A percentile compares a stretch with the other conserved stretches of the same genome.
Evolutionary conservation across 2,113 vertebrate species (phyloP).

Genomic region (Podiceps cristatus): DNA sequence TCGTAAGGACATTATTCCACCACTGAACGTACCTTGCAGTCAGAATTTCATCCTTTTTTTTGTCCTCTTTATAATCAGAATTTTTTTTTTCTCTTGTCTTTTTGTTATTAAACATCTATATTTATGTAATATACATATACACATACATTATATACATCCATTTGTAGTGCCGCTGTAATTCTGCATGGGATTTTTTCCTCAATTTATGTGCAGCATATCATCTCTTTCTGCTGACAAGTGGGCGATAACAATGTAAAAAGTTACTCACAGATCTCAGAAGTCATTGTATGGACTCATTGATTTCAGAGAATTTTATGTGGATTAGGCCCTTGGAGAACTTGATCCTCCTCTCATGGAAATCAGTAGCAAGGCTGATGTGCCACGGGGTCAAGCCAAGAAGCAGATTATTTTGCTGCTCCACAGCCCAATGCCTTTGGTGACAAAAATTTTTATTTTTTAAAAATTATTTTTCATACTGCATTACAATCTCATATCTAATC

Average conservation of each 20-base stretch:
- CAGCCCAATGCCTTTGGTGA: not conserved
- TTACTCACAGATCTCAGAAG: not conserved
- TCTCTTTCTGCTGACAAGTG: not conserved
- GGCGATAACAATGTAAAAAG: not conserved
- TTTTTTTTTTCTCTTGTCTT: not conserved
- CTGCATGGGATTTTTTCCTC: not conserved
- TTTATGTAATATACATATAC: not conserved
- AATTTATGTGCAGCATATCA: rapidly evolving
- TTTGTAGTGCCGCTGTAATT: not conserved
- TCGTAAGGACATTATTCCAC: not conserved
- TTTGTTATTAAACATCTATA: not conserved
- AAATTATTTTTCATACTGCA: not conserved
- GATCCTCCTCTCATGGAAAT: not conserved
- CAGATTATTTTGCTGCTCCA: not conserved
- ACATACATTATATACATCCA: not conserved
- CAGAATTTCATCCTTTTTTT: not conserved
- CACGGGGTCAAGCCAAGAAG: not conserved
- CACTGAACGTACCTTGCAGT: not conserved
- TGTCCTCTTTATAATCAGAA: not conserved
- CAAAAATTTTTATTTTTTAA: not conserved
- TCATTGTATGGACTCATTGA: not conserved
- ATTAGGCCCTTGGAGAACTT: not conserved
- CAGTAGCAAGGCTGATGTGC: not conserved
- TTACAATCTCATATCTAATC: not conserved
- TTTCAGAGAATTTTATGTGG: not conserved